Conservation (phyloP, 1,140 invertebrate genomes). For the Limonius californicus region DNA sequence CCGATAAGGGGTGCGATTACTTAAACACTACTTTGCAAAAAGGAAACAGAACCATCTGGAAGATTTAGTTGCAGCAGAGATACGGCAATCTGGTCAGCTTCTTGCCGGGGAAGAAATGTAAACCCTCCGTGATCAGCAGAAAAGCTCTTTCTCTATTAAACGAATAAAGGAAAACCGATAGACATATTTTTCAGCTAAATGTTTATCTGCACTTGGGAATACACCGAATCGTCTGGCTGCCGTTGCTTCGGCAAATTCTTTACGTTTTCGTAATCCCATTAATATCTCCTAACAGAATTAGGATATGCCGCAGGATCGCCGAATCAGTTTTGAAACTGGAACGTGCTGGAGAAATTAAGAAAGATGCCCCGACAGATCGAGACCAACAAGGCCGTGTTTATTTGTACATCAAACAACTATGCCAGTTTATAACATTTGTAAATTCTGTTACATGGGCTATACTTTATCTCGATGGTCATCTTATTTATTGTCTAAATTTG, state of each 20-base stretch:
- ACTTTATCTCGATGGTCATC: neutral
- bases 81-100: too few species aligned
- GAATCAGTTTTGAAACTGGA: neutral
- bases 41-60: too few species aligned
- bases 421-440: too few species aligned
- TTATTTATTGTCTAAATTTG: neutral
- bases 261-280: neutral
- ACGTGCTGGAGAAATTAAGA: neutral
- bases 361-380: too few species aligned
- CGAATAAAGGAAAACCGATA: neutral
- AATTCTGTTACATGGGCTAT: too few species aligned
- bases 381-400: too few species aligned
- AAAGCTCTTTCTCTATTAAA: conserved; percentile 1
- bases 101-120: too few species aligned
- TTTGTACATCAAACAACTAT: too few species aligned
- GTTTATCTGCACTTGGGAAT: neutral
- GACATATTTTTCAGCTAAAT: neutral
- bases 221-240: neutral
- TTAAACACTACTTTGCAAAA: too few species aligned
- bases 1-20: neutral
- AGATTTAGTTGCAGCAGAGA: too few species aligned
- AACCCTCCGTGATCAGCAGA: neutral
- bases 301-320: neutral
- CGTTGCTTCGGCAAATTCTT: neutral
- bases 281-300: conserved; percentile 1